Conservation (phyloP, 2,888 invertebrate genomes). For the Oxyteleia sp. region DNA sequence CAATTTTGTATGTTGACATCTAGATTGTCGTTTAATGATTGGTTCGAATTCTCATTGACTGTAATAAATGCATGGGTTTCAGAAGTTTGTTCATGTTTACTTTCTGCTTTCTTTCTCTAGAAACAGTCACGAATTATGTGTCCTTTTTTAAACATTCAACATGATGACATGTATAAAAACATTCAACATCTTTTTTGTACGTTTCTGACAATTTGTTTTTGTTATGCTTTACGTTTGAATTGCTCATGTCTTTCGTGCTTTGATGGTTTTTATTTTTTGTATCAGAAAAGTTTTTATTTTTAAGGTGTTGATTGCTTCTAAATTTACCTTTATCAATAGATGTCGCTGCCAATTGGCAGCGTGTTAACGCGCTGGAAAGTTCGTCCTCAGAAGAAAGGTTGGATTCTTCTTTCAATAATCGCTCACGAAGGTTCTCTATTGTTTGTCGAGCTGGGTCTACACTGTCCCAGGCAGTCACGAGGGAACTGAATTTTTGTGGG, state of each 20-base stretch:
- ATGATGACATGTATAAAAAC: conserved; percentile 22
- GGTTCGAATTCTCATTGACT: neutral
- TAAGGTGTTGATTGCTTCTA: neutral
- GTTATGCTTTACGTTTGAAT: no score
- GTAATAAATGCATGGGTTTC: conserved; percentile 11
- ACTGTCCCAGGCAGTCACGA: conserved; percentile 65
- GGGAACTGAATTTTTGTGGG: conserved; percentile 67
- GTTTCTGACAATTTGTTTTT: no score
- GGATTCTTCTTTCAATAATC: no score
- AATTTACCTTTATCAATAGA: conserved; percentile 44
- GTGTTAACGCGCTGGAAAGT: no score
- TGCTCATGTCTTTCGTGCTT: neutral
- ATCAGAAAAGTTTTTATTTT: neutral
- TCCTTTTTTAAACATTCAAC: no score
- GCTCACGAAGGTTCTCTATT: conserved; percentile 43
- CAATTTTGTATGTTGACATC: no score
- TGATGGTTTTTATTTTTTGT: neutral
- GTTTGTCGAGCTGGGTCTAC: conserved; percentile 50
- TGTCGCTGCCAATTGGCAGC: no score
- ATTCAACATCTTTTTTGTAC: neutral
- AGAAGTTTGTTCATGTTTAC: neutral
- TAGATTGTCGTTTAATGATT: no score
- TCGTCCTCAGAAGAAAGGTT: no score
- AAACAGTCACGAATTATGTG: conserved; percentile 20
- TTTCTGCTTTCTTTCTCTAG: neutral